phyloP scores from a whole-genome alignment of 2,888 invertebrate species.

The Listrodromus nycthemerus region DNA sequence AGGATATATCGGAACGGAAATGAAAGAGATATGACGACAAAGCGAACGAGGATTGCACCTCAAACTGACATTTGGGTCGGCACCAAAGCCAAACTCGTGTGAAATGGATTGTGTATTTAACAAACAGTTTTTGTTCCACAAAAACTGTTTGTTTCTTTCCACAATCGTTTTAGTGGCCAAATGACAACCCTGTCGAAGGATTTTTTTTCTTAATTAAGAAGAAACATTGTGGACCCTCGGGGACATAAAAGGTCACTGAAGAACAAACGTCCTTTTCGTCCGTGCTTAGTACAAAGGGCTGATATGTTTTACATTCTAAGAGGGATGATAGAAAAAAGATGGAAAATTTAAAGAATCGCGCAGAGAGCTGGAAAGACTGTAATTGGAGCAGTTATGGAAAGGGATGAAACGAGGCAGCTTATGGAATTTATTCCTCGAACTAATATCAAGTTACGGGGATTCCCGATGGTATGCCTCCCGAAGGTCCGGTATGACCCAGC shows the following conservation, averaged over 20 bases:
- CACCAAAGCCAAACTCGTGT: too few relatives aligned
- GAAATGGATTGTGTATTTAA: too few relatives aligned
- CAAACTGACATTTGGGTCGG: neutral
- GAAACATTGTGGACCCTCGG: too few relatives aligned
- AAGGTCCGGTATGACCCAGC: constrained; percentile 12
- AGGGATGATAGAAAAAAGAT: neutral
- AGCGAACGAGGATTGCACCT: neutral
- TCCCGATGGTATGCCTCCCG: constrained; percentile 4
- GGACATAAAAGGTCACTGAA: too few relatives aligned
- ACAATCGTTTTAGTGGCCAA: too few relatives aligned
- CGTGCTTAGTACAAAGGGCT: too few relatives aligned
- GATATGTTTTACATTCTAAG: too few relatives aligned
- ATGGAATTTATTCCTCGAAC: constrained; percentile 48
- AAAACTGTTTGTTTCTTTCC: too few relatives aligned
- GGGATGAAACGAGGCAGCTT: constrained; percentile 5
- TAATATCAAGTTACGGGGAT: constrained; percentile 35
- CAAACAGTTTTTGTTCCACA: too few relatives aligned
- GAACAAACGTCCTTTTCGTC: too few relatives aligned
- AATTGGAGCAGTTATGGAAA: neutral
- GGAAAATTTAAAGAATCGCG: neutral
- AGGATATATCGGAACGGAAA: neutral
- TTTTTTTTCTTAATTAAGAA: too few relatives aligned
- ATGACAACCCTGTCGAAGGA: too few relatives aligned
- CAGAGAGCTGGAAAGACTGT: neutral
- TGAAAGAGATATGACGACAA: constrained; percentile 3